Base-by-base conservation (phyloP, 2,888 invertebrate species). In the Heliconius hortense region DNA sequence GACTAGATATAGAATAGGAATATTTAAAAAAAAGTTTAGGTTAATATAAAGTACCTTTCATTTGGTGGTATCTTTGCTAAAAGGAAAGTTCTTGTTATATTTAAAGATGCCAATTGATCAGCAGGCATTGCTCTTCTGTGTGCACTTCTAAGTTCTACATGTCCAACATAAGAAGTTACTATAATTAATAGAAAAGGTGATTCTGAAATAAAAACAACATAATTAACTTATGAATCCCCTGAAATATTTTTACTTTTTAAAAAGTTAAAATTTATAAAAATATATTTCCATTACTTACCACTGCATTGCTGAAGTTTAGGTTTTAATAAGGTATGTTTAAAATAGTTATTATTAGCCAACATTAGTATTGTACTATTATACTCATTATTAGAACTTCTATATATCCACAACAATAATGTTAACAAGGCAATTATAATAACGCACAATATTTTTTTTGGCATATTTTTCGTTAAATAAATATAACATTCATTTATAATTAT, bases 81-180 rank as follows among this genome's bases (percentile, higher is more conserved):
- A 63, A 97, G 87, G 87, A 97, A 97, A 63, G 97, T 90, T 83
- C 97, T 91, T 75, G 93, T 91, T 59, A 96, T 87, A 78, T 95
- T 95, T 78, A 96, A 89, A 79, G 94, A 88, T 62, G 88, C 85
- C 18, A 97, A 89, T 80, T 95, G 94, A 28, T 93, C 89, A 56
- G 86, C 85, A 0, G 96, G 89, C 87, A 97, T 96, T 0, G 96
- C 95, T 82, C 95, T 92, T 70, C 97, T 94, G 83, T 97, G 95
- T 0, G 96, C 96, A 84, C 96, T 96, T 78, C 97, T 94, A 56
- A 96, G 87, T 81, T 96, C 95, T 48, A 96, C 94, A 87, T 97
- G 96, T 0, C 96, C 96, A 26, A 96, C 96, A 88, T 97, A 97
- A 0, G 97, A 97, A 21, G 97, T 97, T 35, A 97, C 95, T 75